phyloP scores from a whole-genome alignment of 2,888 invertebrate species.

The Sesamia inferens region DNA sequence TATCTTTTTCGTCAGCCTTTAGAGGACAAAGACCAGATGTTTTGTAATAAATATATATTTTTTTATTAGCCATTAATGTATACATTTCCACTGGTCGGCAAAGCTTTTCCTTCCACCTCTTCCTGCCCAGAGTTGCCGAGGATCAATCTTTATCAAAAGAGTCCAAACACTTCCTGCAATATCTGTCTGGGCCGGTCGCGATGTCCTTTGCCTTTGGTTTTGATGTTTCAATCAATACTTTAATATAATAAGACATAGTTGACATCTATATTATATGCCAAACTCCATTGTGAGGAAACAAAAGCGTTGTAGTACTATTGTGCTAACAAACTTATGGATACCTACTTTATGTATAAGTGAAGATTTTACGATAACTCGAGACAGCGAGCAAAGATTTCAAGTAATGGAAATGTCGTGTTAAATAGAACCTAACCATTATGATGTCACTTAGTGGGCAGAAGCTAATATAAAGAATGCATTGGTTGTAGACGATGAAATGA shows the following conservation, averaged over 20 bases:
- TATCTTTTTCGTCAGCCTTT: no score
- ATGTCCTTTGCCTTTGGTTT: no score
- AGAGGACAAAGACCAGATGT: no score
- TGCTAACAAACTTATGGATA: conserved; percentile 55
- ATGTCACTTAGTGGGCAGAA: conserved; percentile 1
- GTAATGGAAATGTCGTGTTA: conserved; percentile 39
- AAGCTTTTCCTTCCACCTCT: no score
- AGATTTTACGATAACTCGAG: conserved; percentile 40
- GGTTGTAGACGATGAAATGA: conserved; percentile 8
- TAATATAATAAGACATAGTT: conserved; percentile 1
- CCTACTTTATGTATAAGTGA: conserved; percentile 27
- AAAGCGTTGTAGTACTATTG: conserved; percentile 75
- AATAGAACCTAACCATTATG: conserved; percentile 2
- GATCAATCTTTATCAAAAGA: no score
- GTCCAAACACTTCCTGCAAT: no score
- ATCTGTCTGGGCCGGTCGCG: no score
- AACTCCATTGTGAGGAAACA: conserved; percentile 68
- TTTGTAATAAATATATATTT: conserved; percentile 17
- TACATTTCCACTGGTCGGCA: no score
- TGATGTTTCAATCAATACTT: background rate
- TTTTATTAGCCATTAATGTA: no score
- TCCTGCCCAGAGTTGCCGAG: no score
- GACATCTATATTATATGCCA: conserved; percentile 8
- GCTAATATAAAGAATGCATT: conserved; percentile 2
- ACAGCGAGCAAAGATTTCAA: conserved; percentile 27